phyloP scores from a whole-genome alignment of 2,113 vertebrate species.

The Sporophila hypoxantha region DNA sequence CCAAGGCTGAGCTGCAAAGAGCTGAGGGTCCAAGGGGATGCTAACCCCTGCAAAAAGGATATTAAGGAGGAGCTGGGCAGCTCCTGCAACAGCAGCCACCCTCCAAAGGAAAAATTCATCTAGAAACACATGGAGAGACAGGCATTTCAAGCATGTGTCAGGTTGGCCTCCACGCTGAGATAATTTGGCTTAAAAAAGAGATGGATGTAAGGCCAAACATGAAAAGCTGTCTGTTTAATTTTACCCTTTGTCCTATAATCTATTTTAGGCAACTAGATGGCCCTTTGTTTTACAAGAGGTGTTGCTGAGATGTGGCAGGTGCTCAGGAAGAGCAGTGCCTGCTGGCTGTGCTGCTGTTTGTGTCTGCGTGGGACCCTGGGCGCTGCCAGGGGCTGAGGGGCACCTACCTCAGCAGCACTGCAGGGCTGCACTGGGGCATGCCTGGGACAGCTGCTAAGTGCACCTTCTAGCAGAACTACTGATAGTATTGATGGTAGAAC shows the following conservation, averaged over 20 bases:
- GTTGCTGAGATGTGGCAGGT: neutral
- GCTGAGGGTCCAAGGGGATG: neutral
- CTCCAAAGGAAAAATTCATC: neutral
- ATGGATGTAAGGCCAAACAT: neutral
- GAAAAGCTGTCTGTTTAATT: neutral
- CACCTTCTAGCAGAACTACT: neutral
- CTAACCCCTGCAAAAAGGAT: neutral
- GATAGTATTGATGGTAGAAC: neutral
- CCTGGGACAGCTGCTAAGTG: neutral
- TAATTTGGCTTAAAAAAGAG: neutral
- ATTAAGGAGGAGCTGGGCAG: neutral
- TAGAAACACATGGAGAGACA: neutral
- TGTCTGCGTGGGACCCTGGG: rapidly evolving
- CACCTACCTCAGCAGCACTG: neutral
- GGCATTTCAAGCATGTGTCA: neutral
- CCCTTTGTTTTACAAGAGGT: neutral
- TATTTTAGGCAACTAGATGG: neutral
- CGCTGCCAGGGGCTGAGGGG: rapidly evolving
- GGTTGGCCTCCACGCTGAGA: neutral
- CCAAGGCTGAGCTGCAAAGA: neutral
- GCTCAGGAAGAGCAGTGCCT: neutral
- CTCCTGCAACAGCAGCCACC: neutral
- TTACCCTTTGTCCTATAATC: neutral
- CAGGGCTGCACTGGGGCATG: neutral
- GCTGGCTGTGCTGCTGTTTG: neutral